Conservation (phyloP, 2,888 invertebrate species). For the Digitonthophagus gazella region DNA sequence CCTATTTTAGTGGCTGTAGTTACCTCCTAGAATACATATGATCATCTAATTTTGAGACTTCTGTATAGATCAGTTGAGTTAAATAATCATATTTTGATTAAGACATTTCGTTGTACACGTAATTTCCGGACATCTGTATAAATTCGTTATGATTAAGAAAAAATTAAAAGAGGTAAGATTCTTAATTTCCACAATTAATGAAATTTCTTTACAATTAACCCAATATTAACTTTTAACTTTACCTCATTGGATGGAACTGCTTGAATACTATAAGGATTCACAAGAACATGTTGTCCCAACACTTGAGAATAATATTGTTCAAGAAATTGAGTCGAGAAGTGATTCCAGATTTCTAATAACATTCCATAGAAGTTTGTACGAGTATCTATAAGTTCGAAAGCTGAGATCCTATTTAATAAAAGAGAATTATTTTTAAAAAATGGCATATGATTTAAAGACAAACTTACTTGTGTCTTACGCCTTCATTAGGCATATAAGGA, state of each 20-base stretch:
- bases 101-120: too few relatives aligned
- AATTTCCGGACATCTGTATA: neutral
- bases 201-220: too few relatives aligned
- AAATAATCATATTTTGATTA: too few relatives aligned
- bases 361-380: constrained; percentile 40
- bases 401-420: constrained; percentile 29
- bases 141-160: neutral
- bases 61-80: too few relatives aligned
- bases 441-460: constrained; percentile 3
- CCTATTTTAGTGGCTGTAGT: too few relatives aligned
- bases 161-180: neutral
- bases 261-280: constrained; percentile 69
- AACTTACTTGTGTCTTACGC: constrained; percentile 47
- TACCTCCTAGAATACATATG: too few relatives aligned
- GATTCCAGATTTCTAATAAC: constrained; percentile 58
- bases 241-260: constrained; percentile 36
- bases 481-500: constrained; percentile 50
- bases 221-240: neutral
- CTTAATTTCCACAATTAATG: neutral
- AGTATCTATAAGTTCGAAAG: constrained; percentile 32
- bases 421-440: constrained; percentile 9
- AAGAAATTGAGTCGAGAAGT: constrained; percentile 69
- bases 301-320: constrained; percentile 81
- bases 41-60: too few relatives aligned
- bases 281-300: constrained; percentile 73